Base-by-base conservation (phyloP, 2,888 invertebrate genomes). In the Rotaria macrura region DNA sequence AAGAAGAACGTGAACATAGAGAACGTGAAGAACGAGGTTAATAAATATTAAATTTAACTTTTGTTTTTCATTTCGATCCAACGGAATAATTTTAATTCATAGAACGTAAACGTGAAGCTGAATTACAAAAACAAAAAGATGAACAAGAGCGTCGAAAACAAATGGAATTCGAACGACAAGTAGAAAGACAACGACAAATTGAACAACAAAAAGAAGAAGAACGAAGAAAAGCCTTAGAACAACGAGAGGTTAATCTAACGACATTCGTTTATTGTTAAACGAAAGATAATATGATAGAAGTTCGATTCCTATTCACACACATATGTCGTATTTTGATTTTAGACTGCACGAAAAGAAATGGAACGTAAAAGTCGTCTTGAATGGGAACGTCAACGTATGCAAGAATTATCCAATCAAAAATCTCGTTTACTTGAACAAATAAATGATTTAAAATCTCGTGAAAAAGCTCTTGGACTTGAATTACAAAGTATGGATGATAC, bases 81-180 rank as follows among this genome's bases (percentile, higher is more conserved):
- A n/a, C n/a, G n/a, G n/a, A n/a, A n/a, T n/a, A n/a, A 17, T 65
- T 52, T n/a, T 43, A 38, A n/a, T n/a, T 17, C 29, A 34, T 52
- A 49, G 86, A 85, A 79, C 43, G 85, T 43, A 47, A 83, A 38
- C 74, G 85, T 47, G 88, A 90, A 72, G 89, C 89, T 40, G 89
- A 88, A n/a, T 87, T 90, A 38, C 87, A 89, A 85, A 90, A 90
- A 85, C 88, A 85, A 89, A 94, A 94, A 87, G 95, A 96, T 25
- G 97, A 98, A 89, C 92, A 94, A 89, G 97, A 97, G 88, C 97
- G 97, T 90, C 93, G 96, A 87, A 93, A 96, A 85, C 95, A 96
- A 90, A 94, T 95, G 88, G 98, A 98, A 90, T 91, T 96, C 86
- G 94, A 95, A 89, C 93, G 94, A 84, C 94, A 95, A 91, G 92